phyloP scores from a whole-genome alignment of 1,140 invertebrate species.

The Musca vetustissima region DNA sequence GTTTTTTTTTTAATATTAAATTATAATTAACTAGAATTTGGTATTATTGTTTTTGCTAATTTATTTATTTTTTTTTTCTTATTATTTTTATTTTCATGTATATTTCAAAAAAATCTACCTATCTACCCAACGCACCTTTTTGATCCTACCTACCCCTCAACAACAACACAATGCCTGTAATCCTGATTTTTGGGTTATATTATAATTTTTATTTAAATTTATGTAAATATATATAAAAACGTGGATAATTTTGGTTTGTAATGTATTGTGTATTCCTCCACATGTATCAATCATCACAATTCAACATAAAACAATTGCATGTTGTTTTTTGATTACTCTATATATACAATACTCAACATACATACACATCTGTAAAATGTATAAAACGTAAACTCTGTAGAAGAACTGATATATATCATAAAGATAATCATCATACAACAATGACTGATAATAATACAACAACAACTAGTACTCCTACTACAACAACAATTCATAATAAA shows the following conservation, averaged over 20 bases:
- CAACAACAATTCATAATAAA: slow-evolving; percentile 23
- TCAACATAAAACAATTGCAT: not conserved
- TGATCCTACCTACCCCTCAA: too few relatives aligned
- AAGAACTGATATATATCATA: slow-evolving; percentile 36
- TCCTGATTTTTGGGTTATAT: too few relatives aligned
- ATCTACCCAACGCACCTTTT: too few relatives aligned
- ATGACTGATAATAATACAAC: slow-evolving; percentile 6
- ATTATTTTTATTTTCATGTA: too few relatives aligned
- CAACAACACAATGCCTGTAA: too few relatives aligned
- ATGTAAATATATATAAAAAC: too few relatives aligned
- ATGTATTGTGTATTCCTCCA: not conserved
- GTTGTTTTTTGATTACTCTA: not conserved
- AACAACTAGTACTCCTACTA: not conserved
- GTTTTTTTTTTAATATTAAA: too few relatives aligned
- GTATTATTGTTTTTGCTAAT: too few relatives aligned
- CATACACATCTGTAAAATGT: not conserved
- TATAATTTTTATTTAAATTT: too few relatives aligned
- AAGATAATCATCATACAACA: slow-evolving; percentile 18
- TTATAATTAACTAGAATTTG: too few relatives aligned
- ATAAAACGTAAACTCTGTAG: not conserved
- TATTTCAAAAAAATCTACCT: too few relatives aligned
- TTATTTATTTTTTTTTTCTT: too few relatives aligned
- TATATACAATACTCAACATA: not conserved
- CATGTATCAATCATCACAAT: not conserved
- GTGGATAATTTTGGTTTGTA: not conserved